Evolutionary conservation across 2,888 invertebrate species (phyloP).

Genomic region (Trachelus troglodyta): DNA sequence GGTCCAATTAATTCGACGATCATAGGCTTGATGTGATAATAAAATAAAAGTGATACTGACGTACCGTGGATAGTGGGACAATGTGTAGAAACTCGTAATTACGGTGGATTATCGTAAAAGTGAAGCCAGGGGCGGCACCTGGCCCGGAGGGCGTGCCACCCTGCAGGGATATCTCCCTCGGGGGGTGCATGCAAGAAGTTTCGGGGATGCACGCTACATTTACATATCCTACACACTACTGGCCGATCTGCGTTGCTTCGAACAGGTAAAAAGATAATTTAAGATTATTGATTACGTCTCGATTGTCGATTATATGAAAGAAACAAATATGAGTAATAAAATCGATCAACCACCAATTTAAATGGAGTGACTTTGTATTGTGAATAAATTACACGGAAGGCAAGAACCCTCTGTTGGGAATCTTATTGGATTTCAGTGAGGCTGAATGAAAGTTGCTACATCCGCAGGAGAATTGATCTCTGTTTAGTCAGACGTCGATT

Average conservation of each 20-base stretch:
- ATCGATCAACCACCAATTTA: not conserved
- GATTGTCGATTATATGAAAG: not conserved
- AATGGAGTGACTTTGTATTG: not conserved
- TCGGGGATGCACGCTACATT: constrained; percentile 75
- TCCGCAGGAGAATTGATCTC: no score
- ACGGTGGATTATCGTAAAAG: constrained; percentile 57
- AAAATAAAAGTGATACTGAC: not conserved
- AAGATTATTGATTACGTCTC: not conserved
- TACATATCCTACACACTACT: constrained; percentile 74
- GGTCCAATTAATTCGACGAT: not conserved
- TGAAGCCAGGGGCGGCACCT: constrained; percentile 59
- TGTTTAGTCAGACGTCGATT: no score
- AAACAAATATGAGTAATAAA: not conserved
- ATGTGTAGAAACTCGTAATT: constrained; percentile 31
- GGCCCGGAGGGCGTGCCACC: constrained; percentile 61
- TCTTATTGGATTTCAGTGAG: not conserved
- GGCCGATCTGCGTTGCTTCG: constrained; percentile 73
- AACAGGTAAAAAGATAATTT: constrained; percentile 70
- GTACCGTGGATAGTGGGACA: constrained; percentile 2
- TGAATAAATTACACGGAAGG: not conserved
- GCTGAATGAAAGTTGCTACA: no score
- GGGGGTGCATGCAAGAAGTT: constrained; percentile 56
- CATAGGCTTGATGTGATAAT: not conserved
- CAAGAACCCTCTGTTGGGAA: not conserved
- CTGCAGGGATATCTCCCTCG: constrained; percentile 60